Conservation (phyloP, 2,888 invertebrate species). For the Gisinianus flammeolus region DNA sequence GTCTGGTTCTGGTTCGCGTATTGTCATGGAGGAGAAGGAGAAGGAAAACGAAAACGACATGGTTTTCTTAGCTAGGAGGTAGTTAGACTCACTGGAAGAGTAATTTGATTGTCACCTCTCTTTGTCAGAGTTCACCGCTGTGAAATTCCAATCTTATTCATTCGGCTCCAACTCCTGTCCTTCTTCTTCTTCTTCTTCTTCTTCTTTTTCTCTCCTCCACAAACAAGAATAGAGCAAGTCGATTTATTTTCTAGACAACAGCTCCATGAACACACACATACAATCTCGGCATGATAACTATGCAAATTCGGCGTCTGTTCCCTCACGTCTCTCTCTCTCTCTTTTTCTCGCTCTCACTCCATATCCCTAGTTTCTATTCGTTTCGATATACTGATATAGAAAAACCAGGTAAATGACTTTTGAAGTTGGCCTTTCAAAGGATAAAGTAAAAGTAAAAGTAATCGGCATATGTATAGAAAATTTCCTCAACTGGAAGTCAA, state of each 20-base stretch:
- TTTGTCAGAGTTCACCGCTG: slow-evolving; percentile 41
- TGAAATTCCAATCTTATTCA: slow-evolving; percentile 40
- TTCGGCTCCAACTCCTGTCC: slow-evolving; percentile 12
- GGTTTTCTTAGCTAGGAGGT: neutral
- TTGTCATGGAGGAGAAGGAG: neutral
- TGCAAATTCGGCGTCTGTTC: neutral
- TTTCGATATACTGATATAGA: too few species aligned
- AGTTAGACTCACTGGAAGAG: slow-evolving; percentile 14
- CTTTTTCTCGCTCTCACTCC: neutral
- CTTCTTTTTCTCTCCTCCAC: neutral
- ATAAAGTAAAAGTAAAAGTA: too few species aligned
- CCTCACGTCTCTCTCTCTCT: neutral
- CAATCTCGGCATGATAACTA: neutral
- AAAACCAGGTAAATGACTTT: too few species aligned
- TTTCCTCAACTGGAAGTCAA: too few species aligned
- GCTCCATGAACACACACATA: neutral
- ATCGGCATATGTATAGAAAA: too few species aligned
- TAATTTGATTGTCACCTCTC: slow-evolving; percentile 37
- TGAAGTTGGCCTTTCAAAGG: too few species aligned
- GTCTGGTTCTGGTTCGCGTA: neutral
- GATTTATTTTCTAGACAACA: slow-evolving; percentile 22
- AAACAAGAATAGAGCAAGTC: neutral
- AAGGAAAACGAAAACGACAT: neutral
- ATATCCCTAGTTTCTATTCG: neutral
- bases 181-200: neutral